Base-by-base conservation (phyloP, 2,113 vertebrate genomes). In the Ammodytes dubius region DNA sequence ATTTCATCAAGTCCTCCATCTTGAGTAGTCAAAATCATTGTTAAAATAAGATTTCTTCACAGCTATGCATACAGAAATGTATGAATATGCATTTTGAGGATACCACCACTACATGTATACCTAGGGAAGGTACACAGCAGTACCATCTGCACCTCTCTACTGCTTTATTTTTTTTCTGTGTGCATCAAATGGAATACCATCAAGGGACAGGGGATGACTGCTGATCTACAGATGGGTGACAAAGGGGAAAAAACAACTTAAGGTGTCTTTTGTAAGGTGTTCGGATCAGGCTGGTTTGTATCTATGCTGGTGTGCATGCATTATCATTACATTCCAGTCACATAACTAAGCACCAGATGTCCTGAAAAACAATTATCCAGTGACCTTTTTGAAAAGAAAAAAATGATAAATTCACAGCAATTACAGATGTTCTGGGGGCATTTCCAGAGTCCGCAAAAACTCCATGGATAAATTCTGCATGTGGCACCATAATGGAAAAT, bases 1-100 rank as follows among this genome's bases (percentile, higher is more conserved):
- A 58, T 69, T 81, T 80, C 46, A 66, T 75, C 60, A 57, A 50
- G 12, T 50, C 63, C 27, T 77, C 45, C 61, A n/a, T 79, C 64
- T 60, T 19, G 69, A 13, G 53, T 27, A 74, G 54, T 68, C 37
- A 14, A 77, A 83, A 60, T 43, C 27, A 64, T 42, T 61, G 52
- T 19, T 81, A 72, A 61, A 40, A 77, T 54, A 71, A 47, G 8
- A 67, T 72, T 78, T 75, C 27, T 49, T 72, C 70, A 47, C 66
- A 80, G 52, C 54, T 46, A 27, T 57, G 39, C 27, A 45, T 54
- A 70, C 17, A 65, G 19, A 87, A 47, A 27, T 50, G 10, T 6
- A 42, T 19, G 14, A 70, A 50, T 65, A 13, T 68, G 40, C 81
- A 17, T 58, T 49, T 17, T 77, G 63, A 87, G 68, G 64, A 70